Percentiles rank a stretch among this genome's conserved stretches.
Conservation (phyloP, 2,797 vertebrate genomes). For the Spheniscus humboldti region DNA sequence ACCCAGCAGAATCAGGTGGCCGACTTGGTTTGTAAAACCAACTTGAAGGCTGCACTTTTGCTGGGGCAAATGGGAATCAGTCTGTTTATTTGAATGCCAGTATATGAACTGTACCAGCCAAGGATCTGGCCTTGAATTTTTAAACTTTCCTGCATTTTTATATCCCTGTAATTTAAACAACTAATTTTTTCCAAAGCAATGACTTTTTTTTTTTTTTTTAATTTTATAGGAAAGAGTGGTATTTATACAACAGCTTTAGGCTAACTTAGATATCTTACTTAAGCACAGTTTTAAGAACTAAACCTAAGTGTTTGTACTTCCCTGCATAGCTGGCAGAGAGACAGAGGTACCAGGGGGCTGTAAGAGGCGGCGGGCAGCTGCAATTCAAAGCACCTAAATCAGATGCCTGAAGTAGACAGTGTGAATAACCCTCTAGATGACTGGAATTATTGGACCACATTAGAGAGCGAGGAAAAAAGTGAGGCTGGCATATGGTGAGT, state of each 20-base stretch:
- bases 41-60: background rate
- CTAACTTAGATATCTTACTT: background rate
- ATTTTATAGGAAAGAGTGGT: background rate
- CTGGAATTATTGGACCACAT: conserved; percentile 46
- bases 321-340: background rate
- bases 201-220: background rate
- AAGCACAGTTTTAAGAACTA: conserved; percentile 1
- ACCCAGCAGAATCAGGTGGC: conserved; percentile 3
- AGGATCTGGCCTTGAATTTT: conserved; percentile 30
- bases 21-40: background rate
- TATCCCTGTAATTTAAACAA: conserved; percentile 21
- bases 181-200: conserved; percentile 8
- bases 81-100: conserved; percentile 33
- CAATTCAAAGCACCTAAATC: conserved; percentile 38
- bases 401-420: conserved; percentile 29
- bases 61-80: background rate
- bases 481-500: conserved; percentile 45
- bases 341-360: background rate
- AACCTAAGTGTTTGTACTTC: conserved; percentile 18
- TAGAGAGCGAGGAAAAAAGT: conserved; percentile 25
- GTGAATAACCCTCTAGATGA: conserved; percentile 1
- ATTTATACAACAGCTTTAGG: conserved; percentile 24
- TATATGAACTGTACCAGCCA: background rate
- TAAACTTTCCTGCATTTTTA: conserved; percentile 27
- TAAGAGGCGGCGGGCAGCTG: background rate